These are phyloP conservation scores for Eupeodes latifasciatus DNA, from an alignment of 2,888 invertebrate species.

Conservation along the genomic window DNA sequence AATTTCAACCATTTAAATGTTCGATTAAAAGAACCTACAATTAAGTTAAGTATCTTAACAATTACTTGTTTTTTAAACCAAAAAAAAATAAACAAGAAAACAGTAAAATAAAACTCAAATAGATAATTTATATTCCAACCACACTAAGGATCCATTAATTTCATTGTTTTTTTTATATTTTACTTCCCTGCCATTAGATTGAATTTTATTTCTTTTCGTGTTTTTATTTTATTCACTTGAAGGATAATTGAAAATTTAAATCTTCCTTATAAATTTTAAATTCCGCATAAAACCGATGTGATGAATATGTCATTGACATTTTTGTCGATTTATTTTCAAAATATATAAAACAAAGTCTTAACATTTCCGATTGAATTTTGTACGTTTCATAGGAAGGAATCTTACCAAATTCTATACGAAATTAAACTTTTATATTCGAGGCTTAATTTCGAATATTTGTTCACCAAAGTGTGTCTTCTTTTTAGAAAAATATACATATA, in stretches of 20 bases:
- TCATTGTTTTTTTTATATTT: slow-evolving; percentile 63
- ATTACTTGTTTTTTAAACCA: not conserved
- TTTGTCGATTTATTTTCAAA: not conserved
- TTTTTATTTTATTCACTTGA: not conserved
- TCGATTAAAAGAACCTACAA: too few relatives aligned
- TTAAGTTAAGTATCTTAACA: not conserved
- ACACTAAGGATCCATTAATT: slow-evolving; percentile 52
- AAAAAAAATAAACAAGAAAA: not conserved
- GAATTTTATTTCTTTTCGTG: slow-evolving; percentile 10
- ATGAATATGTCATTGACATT: slow-evolving; percentile 40
- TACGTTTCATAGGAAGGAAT: too few relatives aligned
- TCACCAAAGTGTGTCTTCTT: not conserved
- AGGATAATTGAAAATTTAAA: slow-evolving; percentile 59
- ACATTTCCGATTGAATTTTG: not conserved
- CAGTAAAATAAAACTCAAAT: not conserved
- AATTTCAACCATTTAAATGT: too few relatives aligned
- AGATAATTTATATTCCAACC: slow-evolving; percentile 25
- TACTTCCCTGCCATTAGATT: slow-evolving; percentile 34
- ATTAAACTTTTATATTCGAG: slow-evolving; percentile 31
- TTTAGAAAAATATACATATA: not conserved
- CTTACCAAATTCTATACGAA: slow-evolving; percentile 27
- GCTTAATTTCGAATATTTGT: slow-evolving; percentile 26
- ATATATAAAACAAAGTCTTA: not conserved
- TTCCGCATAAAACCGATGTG: not conserved
- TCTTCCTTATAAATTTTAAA: not conserved